phyloP scores from a whole-genome alignment of 2,113 vertebrate genomes.

The Grantiella picta region DNA sequence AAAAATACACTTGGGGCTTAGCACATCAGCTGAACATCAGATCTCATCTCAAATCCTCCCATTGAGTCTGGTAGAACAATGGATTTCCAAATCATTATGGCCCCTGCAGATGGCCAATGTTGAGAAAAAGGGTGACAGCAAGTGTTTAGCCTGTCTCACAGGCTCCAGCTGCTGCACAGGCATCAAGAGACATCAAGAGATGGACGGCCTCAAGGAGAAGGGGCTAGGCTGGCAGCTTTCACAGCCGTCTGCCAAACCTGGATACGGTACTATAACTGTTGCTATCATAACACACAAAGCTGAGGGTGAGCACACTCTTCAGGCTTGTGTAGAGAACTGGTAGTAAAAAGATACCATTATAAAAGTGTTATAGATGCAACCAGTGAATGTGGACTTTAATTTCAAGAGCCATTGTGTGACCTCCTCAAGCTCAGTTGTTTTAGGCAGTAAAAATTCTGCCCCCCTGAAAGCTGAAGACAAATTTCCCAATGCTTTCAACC shows the following conservation, averaged over 20 bases:
- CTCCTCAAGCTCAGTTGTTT: not conserved
- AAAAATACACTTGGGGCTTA: not conserved
- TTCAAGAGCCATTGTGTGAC: not conserved
- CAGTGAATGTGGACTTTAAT: not conserved
- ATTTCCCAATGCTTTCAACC: not conserved
- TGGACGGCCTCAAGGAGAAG: not conserved
- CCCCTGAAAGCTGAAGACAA: not conserved
- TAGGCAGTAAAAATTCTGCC: not conserved
- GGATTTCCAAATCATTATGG: not conserved
- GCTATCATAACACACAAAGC: not conserved
- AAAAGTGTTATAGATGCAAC: not conserved
- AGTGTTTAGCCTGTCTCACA: rapidly evolving
- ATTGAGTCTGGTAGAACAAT: not conserved
- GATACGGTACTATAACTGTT: not conserved
- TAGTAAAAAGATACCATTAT: not conserved
- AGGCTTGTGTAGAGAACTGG: not conserved
- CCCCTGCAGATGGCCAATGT: not conserved
- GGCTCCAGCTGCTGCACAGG: not conserved
- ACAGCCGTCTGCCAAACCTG: not conserved
- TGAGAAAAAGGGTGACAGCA: not conserved
- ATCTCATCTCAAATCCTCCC: not conserved
- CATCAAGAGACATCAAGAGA: not conserved
- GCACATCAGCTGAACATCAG: not conserved
- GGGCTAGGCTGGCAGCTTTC: not conserved
- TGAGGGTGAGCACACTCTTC: not conserved